Conservation (phyloP, 1,140 invertebrate species). For the Drosophila rhopaloa region DNA sequence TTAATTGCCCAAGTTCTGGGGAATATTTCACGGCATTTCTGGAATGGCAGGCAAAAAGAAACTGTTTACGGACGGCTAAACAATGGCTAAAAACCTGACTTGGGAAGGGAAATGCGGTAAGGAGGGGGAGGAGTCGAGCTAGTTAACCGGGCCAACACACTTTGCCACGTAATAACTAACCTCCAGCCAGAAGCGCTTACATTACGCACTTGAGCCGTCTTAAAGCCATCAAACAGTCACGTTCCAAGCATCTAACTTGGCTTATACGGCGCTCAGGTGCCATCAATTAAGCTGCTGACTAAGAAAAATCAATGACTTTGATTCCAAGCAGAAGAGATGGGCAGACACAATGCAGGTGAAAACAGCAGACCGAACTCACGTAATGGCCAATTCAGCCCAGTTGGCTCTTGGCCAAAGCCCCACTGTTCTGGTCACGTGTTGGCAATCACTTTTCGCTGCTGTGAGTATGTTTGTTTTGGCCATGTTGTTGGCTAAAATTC, state of each 20-base stretch:
- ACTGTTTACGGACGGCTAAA: constrained; percentile 41
- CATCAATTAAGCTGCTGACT: constrained; percentile 37
- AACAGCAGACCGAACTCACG: constrained; percentile 21
- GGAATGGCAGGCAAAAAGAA: constrained; percentile 42
- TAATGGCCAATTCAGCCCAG: constrained; percentile 63
- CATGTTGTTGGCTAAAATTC: constrained; percentile 31
- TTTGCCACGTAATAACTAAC: constrained; percentile 20
- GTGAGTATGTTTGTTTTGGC: constrained; percentile 11
- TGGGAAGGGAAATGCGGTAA: neutral
- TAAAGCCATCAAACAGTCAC: constrained; percentile 54
- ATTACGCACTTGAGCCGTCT: constrained; percentile 58
- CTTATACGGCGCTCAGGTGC: constrained; percentile 30
- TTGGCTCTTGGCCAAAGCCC: constrained; percentile 66
- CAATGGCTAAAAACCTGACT: constrained; percentile 34
- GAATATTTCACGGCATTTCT: constrained; percentile 49
- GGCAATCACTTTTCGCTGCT: constrained; percentile 34
- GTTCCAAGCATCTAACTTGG: constrained; percentile 33
- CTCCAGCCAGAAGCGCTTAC: constrained; percentile 13
- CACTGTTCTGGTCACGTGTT: constrained; percentile 50
- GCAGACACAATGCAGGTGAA: constrained; percentile 44
- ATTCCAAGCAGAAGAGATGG: constrained; percentile 30
- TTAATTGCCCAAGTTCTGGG: constrained; percentile 62
- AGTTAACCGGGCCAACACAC: constrained; percentile 31
- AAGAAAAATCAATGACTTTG: constrained; percentile 73
- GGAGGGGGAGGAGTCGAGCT: neutral